Evolutionary conservation across 2,113 vertebrate species (phyloP), one percentile per base, ranked within the genome.

Genomic region (Pseudopodoces humilis): DNA sequence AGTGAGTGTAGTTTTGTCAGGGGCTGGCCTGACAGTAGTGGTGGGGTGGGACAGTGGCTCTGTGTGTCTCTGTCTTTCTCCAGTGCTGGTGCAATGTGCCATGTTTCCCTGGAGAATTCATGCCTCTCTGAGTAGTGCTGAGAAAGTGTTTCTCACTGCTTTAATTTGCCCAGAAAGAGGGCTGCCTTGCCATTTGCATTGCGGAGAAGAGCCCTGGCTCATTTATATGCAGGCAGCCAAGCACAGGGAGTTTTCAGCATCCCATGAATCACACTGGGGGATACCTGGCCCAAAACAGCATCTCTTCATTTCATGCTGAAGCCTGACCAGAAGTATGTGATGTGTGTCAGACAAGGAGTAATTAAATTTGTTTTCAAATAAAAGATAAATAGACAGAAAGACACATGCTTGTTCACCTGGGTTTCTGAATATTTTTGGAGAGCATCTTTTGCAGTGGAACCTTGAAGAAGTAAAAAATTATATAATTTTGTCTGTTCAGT

Each of bases 151-250:
- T 97, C 46, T 79, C 60, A 33, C 63, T 79, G 68, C 83, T 71
- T 90, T 95, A 76, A 64, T 96, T 90, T 95, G 83, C 59, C 72
- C 64, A 78, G 44, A 63, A 76, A 46, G 82, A 83, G 62, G 37
- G 41, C 78, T 91, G 89, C 77, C 82, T 92, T 94, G 62, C 67
- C 23, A 30, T 90, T 95, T 94, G 84, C 84, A 53, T 65, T 74
- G 50, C 2, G 53, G 83, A 97, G 79, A 81, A 90, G 90, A 88
- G 69, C 72, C 75, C n/a, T 15, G 15, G 49, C 63, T 96, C 55
- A 77, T 97, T 91, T 59, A 21, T 92, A 95, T 92, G 94, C 90
- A 94, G 24, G 49, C 68, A 68, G 78, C 60, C 74, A 88, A 95
- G 47, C 77, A 90, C 92, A 41, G 74, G 72, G 55, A 70, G 33